Base-by-base conservation (phyloP, 2,797 vertebrate species). In the Spinus olivaceus region DNA sequence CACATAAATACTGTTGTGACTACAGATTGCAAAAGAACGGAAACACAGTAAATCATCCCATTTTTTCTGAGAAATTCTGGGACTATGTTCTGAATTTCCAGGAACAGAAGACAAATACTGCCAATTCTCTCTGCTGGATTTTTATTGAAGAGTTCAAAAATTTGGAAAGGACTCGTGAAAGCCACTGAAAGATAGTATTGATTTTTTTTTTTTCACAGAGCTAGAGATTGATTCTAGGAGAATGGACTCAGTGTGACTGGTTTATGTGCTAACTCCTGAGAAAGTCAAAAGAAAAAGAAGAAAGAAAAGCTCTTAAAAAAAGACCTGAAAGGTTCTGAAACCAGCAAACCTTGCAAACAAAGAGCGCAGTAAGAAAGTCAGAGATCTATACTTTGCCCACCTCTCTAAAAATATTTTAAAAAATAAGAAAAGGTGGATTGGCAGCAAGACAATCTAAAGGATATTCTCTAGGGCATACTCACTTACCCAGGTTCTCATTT, bases 21-120 rank as follows among this genome's bases (percentile, higher is more conserved):
- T 96, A 96, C 96, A 97, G 96, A 97, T 97, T 97, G 97, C 97
- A 98, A 97, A 98, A 98, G 97, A 98, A 97, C 97, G 97, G 98
- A 98, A 98, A 98, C 96, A 98, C 97, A 98, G 98, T 98, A 98
- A 98, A 98, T 98, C 98, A 98, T 98, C 97, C 98, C 96, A 85
- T 98, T 98, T 98, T 95, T 99, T 99, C 99, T 98, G 98, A 98
- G 99, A 99, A 99, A 98, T 98, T 97, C 98, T 98, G 98, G 98
- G 98, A 98, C 98, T 97, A 96, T 97, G 98, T 98, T 98, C 98
- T 91, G 92, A 98, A 98, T 98, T 99, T 99, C 99, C 98, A 99
- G 98, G 99, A 99, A 99, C 97, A 97, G 95, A 96, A 94, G 94
- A 95, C 54, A 93, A 90, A 97, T 74, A 92, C 96, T 98, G 98